These are phyloP conservation scores for Podarcis siculus DNA, from an alignment of 2,797 vertebrate species.

Conservation along the genomic window DNA sequence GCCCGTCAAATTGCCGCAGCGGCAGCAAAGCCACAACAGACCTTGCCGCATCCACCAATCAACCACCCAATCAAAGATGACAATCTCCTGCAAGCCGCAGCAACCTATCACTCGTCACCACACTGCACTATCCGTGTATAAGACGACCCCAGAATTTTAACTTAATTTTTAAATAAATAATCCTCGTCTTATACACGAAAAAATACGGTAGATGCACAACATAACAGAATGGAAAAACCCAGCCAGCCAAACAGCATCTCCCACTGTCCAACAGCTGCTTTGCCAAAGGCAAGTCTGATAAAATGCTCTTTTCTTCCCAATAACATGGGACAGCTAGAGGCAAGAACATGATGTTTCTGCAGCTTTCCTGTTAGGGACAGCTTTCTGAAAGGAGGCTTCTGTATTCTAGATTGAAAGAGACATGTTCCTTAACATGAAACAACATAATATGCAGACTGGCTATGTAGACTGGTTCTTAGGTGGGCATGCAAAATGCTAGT, in stretches of 20 bases:
- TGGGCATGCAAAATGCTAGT: background rate
- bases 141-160: too few species aligned
- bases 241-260: background rate
- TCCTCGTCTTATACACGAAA: too few species aligned
- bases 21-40: too few species aligned
- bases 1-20: too few species aligned
- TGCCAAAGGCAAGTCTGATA: background rate
- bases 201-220: background rate
- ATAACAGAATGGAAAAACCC: background rate
- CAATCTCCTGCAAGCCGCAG: too few species aligned
- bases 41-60: too few species aligned
- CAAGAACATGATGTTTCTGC: background rate
- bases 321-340: background rate
- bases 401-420: background rate
- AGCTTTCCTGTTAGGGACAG: background rate
- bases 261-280: background rate
- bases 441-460: background rate
- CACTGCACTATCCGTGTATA: too few species aligned
- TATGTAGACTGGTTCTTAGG: background rate
- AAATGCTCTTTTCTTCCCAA: background rate
- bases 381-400: background rate
- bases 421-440: background rate
- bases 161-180: too few species aligned
- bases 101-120: too few species aligned
- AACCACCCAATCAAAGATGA: too few species aligned